Base-by-base conservation (phyloP, 2,888 invertebrate genomes). In the Clepsis dumicolana region DNA sequence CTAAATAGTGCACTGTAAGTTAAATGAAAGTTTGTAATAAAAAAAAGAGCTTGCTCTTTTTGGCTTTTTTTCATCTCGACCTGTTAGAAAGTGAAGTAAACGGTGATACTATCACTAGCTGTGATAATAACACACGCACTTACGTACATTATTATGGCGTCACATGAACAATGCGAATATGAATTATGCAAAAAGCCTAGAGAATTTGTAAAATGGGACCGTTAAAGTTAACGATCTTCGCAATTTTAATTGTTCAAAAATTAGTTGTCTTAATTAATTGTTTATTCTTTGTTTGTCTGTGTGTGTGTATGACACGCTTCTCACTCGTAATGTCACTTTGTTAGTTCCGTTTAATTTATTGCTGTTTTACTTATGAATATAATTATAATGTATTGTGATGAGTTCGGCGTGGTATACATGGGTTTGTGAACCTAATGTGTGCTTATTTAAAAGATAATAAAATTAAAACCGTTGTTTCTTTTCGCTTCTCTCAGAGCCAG, bases 221-320 rank as follows among this genome's bases (percentile, higher is more conserved):
- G 25, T 65, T 59, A 59, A 61, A 38, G 14, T 52, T 59, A 59
- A 59, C 27, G 35, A 27, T 24, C 50, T 27, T 0, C 18, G 38
- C 24, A 16, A 48, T 12, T 14, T 18, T 59, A 59, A 59, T 14
- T 59, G 59, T 65, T 50, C 57, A 21, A 35, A 64, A 65, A 65
- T 65, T 65, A 38, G 38, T 48, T 25, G 50, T 16, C 4, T n/a
- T 59, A 59, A 65, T 59, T 50, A 50, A 52, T 54, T 54, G 44
- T 35, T 18, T 18, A 29, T 35, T 24, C 18, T 64, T 57, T 57
- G 35, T n/a, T n/a, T n/a, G n/a, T n/a, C n/a, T n/a, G n/a, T n/a
- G n/a, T n/a, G n/a, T n/a, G n/a, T n/a, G n/a, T 65, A n/a, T 27
- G 65, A 65, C 65, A 65, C 27, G 52, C 25, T 65, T 65, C 59